Conservation (phyloP, 2,113 vertebrate genomes). For the Girardinichthys multiradiatus region DNA sequence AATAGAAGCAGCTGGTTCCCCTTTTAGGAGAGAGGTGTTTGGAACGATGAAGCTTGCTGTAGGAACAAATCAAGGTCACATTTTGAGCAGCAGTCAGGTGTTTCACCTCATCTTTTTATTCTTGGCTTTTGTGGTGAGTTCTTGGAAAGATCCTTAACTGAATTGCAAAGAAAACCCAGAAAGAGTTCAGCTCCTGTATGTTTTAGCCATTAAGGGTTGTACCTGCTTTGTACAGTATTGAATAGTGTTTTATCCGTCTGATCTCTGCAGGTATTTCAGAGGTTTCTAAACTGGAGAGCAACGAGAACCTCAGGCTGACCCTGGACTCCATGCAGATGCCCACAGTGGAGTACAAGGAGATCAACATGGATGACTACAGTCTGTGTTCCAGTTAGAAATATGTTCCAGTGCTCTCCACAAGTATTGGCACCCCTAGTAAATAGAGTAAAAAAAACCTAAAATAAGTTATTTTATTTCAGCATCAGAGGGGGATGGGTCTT, state of each 20-base stretch:
- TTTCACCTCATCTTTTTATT: neutral
- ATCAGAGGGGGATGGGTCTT: too few relatives aligned
- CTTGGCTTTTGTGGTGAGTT: neutral
- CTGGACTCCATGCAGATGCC: slow-evolving; percentile 92
- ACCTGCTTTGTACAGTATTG: neutral
- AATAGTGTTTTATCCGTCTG: neutral
- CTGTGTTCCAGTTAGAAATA: slow-evolving; percentile 23
- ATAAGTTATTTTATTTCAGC: too few relatives aligned
- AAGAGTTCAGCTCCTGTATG: too few relatives aligned
- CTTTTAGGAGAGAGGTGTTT: neutral
- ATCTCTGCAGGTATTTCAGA: slow-evolving; percentile 74
- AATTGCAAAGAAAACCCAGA: too few relatives aligned
- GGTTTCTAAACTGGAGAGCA: slow-evolving; percentile 88
- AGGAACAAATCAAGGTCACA: neutral
- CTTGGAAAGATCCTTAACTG: too few relatives aligned
- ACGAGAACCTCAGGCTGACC: slow-evolving; percentile 83
- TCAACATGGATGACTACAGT: slow-evolving; percentile 91
- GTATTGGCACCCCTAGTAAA: neutral
- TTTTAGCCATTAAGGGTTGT: neutral
- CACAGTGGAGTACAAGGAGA: slow-evolving; percentile 84
- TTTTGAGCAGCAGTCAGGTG: neutral
- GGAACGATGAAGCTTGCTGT: neutral
- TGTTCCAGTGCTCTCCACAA: neutral
- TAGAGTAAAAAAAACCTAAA: neutral
- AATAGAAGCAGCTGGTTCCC: slow-evolving; percentile 9